Base-by-base conservation (phyloP, 2,797 vertebrate genomes). In the Alca torda region DNA sequence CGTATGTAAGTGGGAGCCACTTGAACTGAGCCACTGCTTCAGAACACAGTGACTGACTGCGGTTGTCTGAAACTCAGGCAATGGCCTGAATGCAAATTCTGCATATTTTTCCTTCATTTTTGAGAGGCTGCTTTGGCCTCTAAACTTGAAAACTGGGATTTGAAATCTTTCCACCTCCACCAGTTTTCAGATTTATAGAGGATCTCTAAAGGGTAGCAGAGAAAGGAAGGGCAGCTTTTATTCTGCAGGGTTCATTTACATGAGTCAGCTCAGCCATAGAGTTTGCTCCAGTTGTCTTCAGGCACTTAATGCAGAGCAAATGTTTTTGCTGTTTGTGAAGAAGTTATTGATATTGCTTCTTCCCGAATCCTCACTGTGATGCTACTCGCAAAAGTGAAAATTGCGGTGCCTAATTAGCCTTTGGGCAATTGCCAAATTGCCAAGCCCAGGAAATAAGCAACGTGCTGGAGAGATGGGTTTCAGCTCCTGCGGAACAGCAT, bases 331-430 rank as follows among this genome's bases (percentile, higher is more conserved):
- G 28, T 86, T 94, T 95, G 70, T 78, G 78, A 96, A 91, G 78
- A 90, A 95, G 78, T 94, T 86, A 94, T 43, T 79, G 70, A 72
- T 93, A 80, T 20, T 95, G 39, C 54, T 94, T 92, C 68, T 94
- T 89, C 53, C 67, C 88, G 80, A 83, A 53, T 86, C 41, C 80
- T 95, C 63, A 70, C 86, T 84, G 59, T 1, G 35, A 65, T 57
- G 73, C 70, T 82, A 8, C 56, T 87, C 69, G 73, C 57, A 57
- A 46, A 80, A 90, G 46, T 77, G 72, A 95, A 93, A 95, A 92
- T 10, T 39, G 54, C 92, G 84, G 93, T 91, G 91, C 87, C 87
- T 97, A 97, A 98, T 97, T 97, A 97, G 93, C 13, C 81, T 75
- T 93, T 94, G 91, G 89, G 79, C 69, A 75, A 78, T 94, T 91